A percentile compares a stretch with the other conserved stretches of the same genome.
Evolutionary conservation across 2,797 vertebrate species (phyloP).

Genomic region (Avahi laniger): DNA sequence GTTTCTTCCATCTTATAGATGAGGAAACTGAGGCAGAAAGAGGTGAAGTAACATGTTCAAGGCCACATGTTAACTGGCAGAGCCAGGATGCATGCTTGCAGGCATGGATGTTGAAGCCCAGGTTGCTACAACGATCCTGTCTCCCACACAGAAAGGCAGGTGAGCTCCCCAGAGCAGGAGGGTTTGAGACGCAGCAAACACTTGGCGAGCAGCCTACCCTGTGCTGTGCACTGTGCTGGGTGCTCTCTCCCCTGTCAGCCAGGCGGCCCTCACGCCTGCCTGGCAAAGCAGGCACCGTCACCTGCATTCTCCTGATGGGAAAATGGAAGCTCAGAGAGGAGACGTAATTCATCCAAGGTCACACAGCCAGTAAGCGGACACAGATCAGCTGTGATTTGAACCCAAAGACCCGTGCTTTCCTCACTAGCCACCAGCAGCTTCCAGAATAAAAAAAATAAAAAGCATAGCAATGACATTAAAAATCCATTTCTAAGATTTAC

Average conservation of each 20-base stretch:
- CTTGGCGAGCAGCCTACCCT: neutral
- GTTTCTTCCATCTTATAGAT: neutral
- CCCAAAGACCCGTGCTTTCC: neutral
- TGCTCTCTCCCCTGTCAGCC: too few relatives aligned
- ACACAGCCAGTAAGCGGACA: neutral
- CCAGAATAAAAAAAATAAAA: neutral
- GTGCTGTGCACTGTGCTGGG: accelerated
- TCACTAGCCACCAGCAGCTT: neutral
- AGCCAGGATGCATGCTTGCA: neutral
- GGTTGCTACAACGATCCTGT: accelerated
- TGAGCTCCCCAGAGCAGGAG: neutral
- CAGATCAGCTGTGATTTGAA: neutral
- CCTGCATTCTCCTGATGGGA: neutral
- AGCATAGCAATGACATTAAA: neutral
- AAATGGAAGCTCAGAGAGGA: neutral
- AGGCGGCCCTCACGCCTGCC: accelerated
- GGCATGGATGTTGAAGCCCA: neutral
- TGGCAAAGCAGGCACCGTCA: accelerated
- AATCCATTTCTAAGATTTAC: neutral
- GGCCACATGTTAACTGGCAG: neutral
- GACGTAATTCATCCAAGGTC: accelerated
- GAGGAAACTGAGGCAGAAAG: neutral
- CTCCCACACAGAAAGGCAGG: neutral
- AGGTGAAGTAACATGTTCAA: accelerated
- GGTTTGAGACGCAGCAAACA: neutral